Conservation (phyloP, 2,113 vertebrate species). For the Chaenocephalus aceratus region DNA sequence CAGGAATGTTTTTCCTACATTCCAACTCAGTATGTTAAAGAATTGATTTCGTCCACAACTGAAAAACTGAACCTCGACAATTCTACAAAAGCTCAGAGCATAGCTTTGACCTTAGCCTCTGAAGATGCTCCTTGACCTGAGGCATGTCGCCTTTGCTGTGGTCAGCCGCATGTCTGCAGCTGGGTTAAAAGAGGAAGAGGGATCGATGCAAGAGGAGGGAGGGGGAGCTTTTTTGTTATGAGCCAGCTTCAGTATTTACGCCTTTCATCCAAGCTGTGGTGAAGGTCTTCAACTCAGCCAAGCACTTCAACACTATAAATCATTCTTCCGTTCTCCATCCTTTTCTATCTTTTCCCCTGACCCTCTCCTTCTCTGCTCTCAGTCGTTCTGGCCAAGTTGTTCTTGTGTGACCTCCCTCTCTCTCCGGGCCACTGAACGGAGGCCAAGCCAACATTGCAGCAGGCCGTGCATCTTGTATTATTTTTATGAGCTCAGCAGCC, state of each 20-base stretch:
- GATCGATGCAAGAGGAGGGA: slow-evolving; percentile 44
- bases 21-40: slow-evolving; percentile 34
- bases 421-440: slow-evolving; percentile 49
- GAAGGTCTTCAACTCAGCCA: slow-evolving; percentile 60
- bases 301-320: slow-evolving; percentile 48
- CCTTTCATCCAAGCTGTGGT: slow-evolving; percentile 67
- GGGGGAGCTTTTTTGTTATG: slow-evolving; percentile 55
- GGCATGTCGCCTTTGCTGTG: slow-evolving; percentile 24
- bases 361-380: slow-evolving; percentile 19
- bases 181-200: slow-evolving; percentile 41
- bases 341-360: slow-evolving; percentile 39
- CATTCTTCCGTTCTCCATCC: slow-evolving; percentile 39
- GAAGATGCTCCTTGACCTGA: slow-evolving; percentile 38
- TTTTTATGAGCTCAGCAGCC: slow-evolving; percentile 81
- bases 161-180: slow-evolving; percentile 51
- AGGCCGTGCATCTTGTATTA: slow-evolving; percentile 68
- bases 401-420: slow-evolving; percentile 45
- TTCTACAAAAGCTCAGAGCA: not conserved
- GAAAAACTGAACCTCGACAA: not conserved
- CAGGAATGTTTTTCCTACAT: slow-evolving; percentile 56
- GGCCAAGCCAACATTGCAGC: slow-evolving; percentile 58
- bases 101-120: slow-evolving; percentile 18
- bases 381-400: slow-evolving; percentile 29
- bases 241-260: slow-evolving; percentile 65
- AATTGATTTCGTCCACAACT: slow-evolving; percentile 1